Conservation (phyloP, 2,113 vertebrate genomes). For the Tretioscincus oriximinensis region DNA sequence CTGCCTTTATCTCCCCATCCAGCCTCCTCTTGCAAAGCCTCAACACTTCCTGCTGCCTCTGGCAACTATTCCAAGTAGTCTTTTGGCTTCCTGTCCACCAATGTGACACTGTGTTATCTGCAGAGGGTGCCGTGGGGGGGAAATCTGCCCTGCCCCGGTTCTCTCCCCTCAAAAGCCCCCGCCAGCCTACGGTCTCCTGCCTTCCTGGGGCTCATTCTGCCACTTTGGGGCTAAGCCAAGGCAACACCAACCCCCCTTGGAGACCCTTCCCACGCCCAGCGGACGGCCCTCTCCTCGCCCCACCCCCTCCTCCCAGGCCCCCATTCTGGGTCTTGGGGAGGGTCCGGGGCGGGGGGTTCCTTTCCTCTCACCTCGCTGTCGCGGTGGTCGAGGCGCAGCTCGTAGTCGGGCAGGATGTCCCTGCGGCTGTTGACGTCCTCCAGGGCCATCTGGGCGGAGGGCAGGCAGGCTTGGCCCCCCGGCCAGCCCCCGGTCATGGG, state of each 20-base stretch:
- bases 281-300: neutral
- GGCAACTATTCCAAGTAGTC: too few relatives aligned
- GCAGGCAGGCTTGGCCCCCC: slow-evolving; percentile 90
- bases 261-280: neutral
- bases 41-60: too few relatives aligned
- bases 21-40: too few relatives aligned
- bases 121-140: too few relatives aligned
- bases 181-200: neutral
- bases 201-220: neutral
- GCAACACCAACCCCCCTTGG: neutral
- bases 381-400: slow-evolving; percentile 90
- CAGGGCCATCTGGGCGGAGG: slow-evolving; percentile 90
- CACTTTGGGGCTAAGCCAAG: neutral
- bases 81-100: too few relatives aligned
- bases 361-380: slow-evolving; percentile 84
- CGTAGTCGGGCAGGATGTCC: slow-evolving; percentile 92
- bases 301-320: neutral
- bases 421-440: slow-evolving; percentile 90
- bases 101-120: too few relatives aligned
- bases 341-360: neutral
- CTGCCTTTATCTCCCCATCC: too few relatives aligned
- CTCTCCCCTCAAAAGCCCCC: neutral
- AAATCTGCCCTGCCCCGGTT: too few relatives aligned
- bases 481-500: slow-evolving; percentile 95
- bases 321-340: too few relatives aligned